A percentile compares a stretch with the other conserved stretches of the same genome.
Evolutionary conservation across 2,113 vertebrate genomes (phyloP).

Genomic region (Ctenomys sociabilis): DNA sequence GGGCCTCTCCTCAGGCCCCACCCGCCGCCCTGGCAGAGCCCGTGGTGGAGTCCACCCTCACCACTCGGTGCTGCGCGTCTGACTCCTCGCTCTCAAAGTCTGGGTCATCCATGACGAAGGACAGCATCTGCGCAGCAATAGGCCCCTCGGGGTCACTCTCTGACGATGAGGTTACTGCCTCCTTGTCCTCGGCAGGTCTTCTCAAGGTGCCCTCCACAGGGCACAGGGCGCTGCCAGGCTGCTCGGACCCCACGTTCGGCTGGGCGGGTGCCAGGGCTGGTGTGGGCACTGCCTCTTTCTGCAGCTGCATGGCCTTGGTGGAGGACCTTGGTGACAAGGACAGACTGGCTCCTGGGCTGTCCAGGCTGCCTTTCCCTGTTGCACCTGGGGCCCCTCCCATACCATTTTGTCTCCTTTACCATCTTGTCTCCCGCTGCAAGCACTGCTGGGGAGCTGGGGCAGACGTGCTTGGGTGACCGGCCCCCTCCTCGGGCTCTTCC

Average conservation of each 20-base stretch:
- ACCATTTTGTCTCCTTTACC: constrained; percentile 88
- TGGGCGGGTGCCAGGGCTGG: constrained; percentile 78
- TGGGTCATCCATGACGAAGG: constrained; percentile 97
- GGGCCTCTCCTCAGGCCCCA: rapidly evolving
- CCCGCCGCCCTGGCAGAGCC: background rate
- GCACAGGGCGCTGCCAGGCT: constrained; percentile 39
- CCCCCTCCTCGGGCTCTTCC: constrained; percentile 85
- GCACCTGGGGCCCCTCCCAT: background rate
- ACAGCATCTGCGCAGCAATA: constrained; percentile 95
- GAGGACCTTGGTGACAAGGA: constrained; percentile 79
- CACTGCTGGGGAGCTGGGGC: constrained; percentile 62
- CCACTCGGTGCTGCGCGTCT: constrained; percentile 87
- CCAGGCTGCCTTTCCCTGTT: too few relatives aligned
- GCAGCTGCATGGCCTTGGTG: constrained; percentile 82
- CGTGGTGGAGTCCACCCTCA: constrained; percentile 49
- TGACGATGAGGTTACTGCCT: constrained; percentile 85
- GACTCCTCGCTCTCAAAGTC: constrained; percentile 96
- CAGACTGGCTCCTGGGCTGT: background rate
- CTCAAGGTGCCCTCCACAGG: constrained; percentile 55
- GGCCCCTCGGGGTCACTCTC: constrained; percentile 93
- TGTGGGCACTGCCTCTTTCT: constrained; percentile 73
- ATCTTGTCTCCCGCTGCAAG: constrained; percentile 82
- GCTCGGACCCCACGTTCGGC: constrained; percentile 57
- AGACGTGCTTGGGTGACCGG: background rate
- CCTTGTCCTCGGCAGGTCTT: constrained; percentile 77